phyloP scores from a whole-genome alignment of 2,797 vertebrate species.

The Sciaenops ocellatus region DNA sequence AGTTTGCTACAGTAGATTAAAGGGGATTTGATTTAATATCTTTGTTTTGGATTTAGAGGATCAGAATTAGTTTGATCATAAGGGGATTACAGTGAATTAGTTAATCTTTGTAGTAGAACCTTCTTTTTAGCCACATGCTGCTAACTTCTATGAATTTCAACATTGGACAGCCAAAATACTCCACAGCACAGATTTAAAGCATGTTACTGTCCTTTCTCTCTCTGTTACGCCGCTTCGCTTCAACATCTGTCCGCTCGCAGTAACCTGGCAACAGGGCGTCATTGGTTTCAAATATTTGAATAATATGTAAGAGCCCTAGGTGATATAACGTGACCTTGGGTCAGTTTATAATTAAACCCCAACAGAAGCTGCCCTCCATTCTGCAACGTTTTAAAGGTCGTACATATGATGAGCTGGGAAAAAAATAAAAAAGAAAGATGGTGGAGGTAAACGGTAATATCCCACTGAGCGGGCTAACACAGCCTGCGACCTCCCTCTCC shows the following conservation, averaged over 20 bases:
- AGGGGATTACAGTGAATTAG: conserved; percentile 67
- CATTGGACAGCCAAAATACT: neutral
- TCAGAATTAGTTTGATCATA: conserved; percentile 65
- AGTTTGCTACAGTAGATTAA: conserved; percentile 65
- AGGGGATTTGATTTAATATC: conserved; percentile 69
- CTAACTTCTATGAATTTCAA: conserved; percentile 30
- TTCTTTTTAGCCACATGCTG: conserved; percentile 34
- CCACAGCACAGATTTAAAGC: conserved; percentile 13
- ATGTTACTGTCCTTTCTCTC: neutral
- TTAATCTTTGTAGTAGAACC: conserved; percentile 50
- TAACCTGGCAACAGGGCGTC: conserved; percentile 28
- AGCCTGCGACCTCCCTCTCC: conserved; percentile 49
- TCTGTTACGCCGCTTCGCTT: conserved; percentile 27
- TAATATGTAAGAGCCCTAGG: conserved; percentile 50
- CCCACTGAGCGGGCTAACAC: conserved; percentile 40
- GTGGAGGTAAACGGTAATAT: conserved; percentile 34
- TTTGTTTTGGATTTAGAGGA: conserved; percentile 71
- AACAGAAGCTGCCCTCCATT: conserved; percentile 65
- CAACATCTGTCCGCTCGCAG: conserved; percentile 28
- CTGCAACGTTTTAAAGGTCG: conserved; percentile 70
- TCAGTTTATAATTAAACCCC: conserved; percentile 75
- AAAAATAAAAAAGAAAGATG: neutral
- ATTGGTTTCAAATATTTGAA: conserved; percentile 55
- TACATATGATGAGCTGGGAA: conserved; percentile 38
- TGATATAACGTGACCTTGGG: conserved; percentile 66